phyloP scores from a whole-genome alignment of 2,888 invertebrate genomes.

The Stenotaenia linearis region DNA sequence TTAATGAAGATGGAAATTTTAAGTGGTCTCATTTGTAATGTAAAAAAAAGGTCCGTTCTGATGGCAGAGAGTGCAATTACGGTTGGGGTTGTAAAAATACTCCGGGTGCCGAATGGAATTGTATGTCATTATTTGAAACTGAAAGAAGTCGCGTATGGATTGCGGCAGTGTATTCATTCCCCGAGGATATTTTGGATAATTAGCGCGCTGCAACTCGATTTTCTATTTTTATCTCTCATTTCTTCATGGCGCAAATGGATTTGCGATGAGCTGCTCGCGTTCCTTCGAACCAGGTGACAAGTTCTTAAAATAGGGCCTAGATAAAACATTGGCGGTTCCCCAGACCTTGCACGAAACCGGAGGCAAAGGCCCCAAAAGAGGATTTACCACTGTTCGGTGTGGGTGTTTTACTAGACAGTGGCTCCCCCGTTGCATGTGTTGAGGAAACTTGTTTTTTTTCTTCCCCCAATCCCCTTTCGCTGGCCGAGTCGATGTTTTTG shows the following conservation, averaged over 20 bases:
- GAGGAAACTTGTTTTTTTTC: slow-evolving; percentile 13
- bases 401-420: slow-evolving; percentile 18
- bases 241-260: slow-evolving; percentile 2
- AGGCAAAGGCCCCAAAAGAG: slow-evolving; percentile 2
- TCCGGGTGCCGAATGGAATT: not conserved
- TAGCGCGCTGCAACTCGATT: slow-evolving; percentile 1
- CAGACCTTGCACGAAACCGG: not conserved
- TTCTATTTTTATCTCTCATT: slow-evolving; percentile 2
- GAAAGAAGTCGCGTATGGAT: not conserved
- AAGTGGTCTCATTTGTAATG: not conserved
- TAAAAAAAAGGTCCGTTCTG: not conserved
- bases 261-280: slow-evolving; percentile 11
- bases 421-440: slow-evolving; percentile 19
- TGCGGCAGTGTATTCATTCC: not conserved
- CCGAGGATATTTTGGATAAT: not conserved
- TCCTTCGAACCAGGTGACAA: slow-evolving; percentile 11
- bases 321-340: slow-evolving; percentile 19
- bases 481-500: not conserved
- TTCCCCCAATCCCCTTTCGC: not conserved
- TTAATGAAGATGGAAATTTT: not conserved
- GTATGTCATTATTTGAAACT: not conserved
- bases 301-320: not conserved
- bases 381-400: not conserved
- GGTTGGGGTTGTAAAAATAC: not conserved
- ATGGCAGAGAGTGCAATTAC: not conserved